Evolutionary conservation across 2,888 invertebrate genomes (phyloP), one percentile per base, ranked within the genome.

Genomic region (Nephrotoma flavescens): DNA sequence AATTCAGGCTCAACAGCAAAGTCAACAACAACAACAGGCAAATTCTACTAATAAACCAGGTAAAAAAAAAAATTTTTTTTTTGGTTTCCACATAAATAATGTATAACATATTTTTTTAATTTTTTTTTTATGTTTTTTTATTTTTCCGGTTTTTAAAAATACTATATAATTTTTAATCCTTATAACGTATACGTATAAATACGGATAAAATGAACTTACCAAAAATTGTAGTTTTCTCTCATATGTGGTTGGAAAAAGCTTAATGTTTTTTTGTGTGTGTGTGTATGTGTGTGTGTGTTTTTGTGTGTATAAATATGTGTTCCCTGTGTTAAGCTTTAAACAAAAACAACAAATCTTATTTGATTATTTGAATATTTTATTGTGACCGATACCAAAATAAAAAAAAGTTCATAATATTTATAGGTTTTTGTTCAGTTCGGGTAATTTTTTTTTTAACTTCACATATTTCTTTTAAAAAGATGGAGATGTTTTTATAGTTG

Each of bases 1-100:
- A 83, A 88, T 91, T 88, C 91, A 91, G 87, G 88, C 88, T 52
- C 89, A 89, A 71, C 89, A 88, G 15, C 89, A 88, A 86, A 89
- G 89, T 84, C 89, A 91, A 83, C 90, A 90, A 85, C 90, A 90
- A 85, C 89, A 89, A 44, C 89, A 89, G 85, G 19, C 19, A 83
- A 83, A 52, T 41, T 12, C 57, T 6, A 86, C 42, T 83, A 86
- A 86, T 41, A 86, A 86, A 45, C 86, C 47, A 86, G 86, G 86
- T 86, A 86, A 86, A 12, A 84, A 84, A 84, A 42, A 84, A 5
- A 11, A 83, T 15, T 41, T 84, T 84, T 41, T 42, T 84, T 42
- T 12, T 84, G 71, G 52, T 52, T 52, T 52, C 9, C 52, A 52
- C 31, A 71, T 71, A 71, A 71, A 71, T 9, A 52, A 71, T 15